A percentile compares a stretch with the other conserved stretches of the same genome.
These are phyloP conservation scores for Lycopodina hypogea DNA, from an alignment of 37 sponge, comb jelly and placozoan species.

Conservation along the genomic window DNA sequence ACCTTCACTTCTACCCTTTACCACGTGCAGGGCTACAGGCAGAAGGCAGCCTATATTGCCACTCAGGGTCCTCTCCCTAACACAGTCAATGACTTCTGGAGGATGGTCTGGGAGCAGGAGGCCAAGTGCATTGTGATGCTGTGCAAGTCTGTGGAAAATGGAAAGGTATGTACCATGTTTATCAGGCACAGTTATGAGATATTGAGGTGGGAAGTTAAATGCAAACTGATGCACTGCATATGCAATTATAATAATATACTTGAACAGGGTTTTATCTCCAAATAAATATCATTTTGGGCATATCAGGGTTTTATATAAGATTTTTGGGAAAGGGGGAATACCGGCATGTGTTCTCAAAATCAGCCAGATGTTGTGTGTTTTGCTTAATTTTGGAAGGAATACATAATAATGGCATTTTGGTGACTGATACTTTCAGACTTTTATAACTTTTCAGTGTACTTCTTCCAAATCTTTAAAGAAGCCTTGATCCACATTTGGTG, in stretches of 20 bases:
- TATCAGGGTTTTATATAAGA: background rate
- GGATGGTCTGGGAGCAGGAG: slow-evolving; percentile 62
- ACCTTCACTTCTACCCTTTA: background rate
- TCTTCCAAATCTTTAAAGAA: no score
- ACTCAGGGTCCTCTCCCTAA: slow-evolving; percentile 62
- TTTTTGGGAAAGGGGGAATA: no score
- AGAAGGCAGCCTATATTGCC: slow-evolving; percentile 53
- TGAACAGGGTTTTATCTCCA: no score
- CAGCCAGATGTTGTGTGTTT: no score
- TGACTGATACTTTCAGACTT: no score
- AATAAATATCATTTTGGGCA: no score
- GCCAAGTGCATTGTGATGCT: slow-evolving; percentile 38
- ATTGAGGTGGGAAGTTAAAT: background rate
- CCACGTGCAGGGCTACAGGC: slow-evolving; percentile 33
- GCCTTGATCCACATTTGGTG: no score
- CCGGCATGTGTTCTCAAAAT: no score
- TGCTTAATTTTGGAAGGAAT: no score
- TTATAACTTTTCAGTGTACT: no score
- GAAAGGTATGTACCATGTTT: slow-evolving; percentile 8
- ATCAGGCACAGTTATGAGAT: background rate
- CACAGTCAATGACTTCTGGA: slow-evolving; percentile 74
- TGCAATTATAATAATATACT: no score
- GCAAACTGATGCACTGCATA: background rate
- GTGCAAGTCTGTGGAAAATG: slow-evolving; percentile 27
- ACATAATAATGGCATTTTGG: no score